Evolutionary conservation across 2,113 vertebrate species (phyloP).

Genomic region (Eulacestoma nigropectus): DNA sequence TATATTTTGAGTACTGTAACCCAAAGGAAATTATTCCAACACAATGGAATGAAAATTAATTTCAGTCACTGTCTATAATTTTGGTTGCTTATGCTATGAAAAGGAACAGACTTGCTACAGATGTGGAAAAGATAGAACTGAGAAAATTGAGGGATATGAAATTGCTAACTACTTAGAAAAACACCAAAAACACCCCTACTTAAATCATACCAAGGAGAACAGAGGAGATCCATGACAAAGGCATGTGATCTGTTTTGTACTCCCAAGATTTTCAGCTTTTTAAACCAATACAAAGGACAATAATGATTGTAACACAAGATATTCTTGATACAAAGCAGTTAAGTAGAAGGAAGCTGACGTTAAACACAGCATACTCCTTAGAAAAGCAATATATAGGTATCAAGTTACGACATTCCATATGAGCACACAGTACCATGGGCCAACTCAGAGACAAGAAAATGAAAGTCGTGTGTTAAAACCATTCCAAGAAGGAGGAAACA

Average conservation of each 20-base stretch:
- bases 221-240: background rate
- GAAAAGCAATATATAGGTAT: background rate
- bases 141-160: background rate
- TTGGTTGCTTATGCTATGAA: background rate
- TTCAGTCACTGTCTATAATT: background rate
- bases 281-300: background rate
- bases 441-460: background rate
- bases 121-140: background rate
- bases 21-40: background rate
- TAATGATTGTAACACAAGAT: background rate
- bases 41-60: background rate
- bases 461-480: background rate
- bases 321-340: background rate
- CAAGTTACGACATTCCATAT: fast-evolving
- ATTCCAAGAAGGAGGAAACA: background rate
- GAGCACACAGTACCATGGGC: background rate
- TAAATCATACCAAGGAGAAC: background rate
- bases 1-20: background rate
- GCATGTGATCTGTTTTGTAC: background rate
- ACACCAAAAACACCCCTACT: background rate
- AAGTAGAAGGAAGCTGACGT: background rate
- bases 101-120: background rate
- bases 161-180: background rate
- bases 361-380: background rate
- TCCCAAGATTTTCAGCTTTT: background rate